These are phyloP conservation scores for Paramormyrops kingsleyae DNA, from an alignment of 2,113 vertebrate genomes.

Conservation along the genomic window DNA sequence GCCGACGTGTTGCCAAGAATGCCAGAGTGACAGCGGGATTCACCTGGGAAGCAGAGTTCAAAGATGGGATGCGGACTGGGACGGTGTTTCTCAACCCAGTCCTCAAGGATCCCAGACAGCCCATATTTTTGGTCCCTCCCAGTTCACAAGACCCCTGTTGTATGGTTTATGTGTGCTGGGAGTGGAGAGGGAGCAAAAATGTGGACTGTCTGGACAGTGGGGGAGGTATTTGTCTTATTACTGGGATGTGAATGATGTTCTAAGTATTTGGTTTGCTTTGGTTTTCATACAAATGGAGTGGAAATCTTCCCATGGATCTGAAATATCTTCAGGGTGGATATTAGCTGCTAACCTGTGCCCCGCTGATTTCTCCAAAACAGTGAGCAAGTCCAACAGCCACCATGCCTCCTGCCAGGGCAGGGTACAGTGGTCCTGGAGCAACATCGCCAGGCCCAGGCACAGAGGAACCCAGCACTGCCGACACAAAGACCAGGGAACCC, in stretches of 20 bases:
- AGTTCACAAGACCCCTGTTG: not conserved
- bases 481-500: constrained; percentile 67
- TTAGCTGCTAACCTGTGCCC: constrained; percentile 54
- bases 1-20: constrained; percentile 62
- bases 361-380: constrained; percentile 67
- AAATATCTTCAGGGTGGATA: not conserved
- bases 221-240: not conserved
- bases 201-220: not conserved
- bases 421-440: constrained; percentile 52
- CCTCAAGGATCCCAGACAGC: not conserved
- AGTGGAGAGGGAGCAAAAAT: not conserved
- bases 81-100: not conserved
- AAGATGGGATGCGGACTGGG: not conserved
- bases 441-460: constrained; percentile 44
- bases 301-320: not conserved
- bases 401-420: constrained; percentile 64
- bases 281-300: not conserved
- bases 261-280: not conserved
- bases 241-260: not conserved
- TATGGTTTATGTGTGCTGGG: not conserved
- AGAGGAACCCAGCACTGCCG: constrained; percentile 64
- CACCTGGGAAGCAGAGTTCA: constrained; percentile 45
- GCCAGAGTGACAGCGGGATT: constrained; percentile 72
- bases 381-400: constrained; percentile 53
- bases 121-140: not conserved